Base-by-base conservation (phyloP, 2,888 invertebrate genomes). In the Pammene fasciana region DNA sequence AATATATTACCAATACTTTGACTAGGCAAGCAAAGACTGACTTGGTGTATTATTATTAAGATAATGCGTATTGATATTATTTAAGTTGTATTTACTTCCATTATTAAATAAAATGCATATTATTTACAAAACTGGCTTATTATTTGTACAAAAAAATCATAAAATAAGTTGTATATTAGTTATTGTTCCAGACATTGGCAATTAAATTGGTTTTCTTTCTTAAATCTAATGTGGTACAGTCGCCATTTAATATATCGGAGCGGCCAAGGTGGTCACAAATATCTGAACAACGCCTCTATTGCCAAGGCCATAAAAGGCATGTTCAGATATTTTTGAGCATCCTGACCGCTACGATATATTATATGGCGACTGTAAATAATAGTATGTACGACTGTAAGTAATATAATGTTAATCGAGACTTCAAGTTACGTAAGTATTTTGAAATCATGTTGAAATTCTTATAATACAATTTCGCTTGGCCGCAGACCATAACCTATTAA, bases 11-110 rank as follows among this genome's bases (percentile, higher is more conserved):
- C 88, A 87, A 88, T 87, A 86, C 86, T 83, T 83, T 83, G 84
- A 87, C 85, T 89, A 89, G 87, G 89, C 90, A 90, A 91, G 90
- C 88, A 89, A 92, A 92, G 92, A 92, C 92, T 92, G 92, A 92
- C 91, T 91, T 90, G 88, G 88, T 90, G 87, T 92, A 89, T 86
- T 86, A 85, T 82, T 77, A 75, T 77, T 76, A 74, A 76, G 74
- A 72, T 81, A 81, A 82, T 81, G 80, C 85, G 77, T 83, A 86
- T 83, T 86, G 81, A 82, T 86, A 86, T 82, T 85, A 84, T 76
- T 68, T 60, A 85, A 87, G 87, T 83, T 82, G 79, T 90, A 86
- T 87, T 85, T 86, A 87, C 86, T 86, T 87, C 82, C 75, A 80
- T 76, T 80, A 82, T 80, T 79, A 78, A 86, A 84, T 81, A 82